Evolutionary conservation across 2,113 vertebrate species (phyloP), one percentile per base, ranked within the genome.

Genomic region (Oryzias javanicus): DNA sequence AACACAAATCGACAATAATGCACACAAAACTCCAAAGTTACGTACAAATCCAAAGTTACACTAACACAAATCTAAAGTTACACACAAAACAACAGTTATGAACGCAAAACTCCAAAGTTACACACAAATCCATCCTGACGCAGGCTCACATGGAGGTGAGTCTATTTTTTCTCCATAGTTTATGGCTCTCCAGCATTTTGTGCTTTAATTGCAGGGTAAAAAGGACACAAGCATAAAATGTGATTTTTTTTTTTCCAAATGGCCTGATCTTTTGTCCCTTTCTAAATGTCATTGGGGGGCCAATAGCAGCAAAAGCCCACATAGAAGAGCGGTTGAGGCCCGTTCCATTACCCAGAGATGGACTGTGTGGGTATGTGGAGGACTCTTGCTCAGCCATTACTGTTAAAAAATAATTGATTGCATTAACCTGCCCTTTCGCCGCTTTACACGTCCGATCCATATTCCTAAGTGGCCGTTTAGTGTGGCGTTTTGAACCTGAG

Each of bases 401-500:
- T 73, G 82, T 80, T 82, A 72, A 81, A 85, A 85, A 81, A 80
- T 64, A 86, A 86, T 84, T 81, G 84, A 89, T 88, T 80, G 82
- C 81, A 80, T 89, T 85, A 84, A 88, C 75, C 81, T 83, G 83
- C 58, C 85, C 82, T 80, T 88, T 86, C 72, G 80, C 80, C 75
- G 55, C 78, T 86, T 81, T 80, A 82, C 79, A 76, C 27, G 81
- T 78, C 73, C 47, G 48, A 82, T 88, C 82, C 82, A 90, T 88
- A 84, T 68, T 83, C 69, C 78, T 85, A 83, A 89, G 85, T 84
- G 85, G 80, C 64, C 59, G 49, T 64, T 70, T 48, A 58, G 83
- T 51, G 68, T 35, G 8, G 58, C 60, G 76, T 59, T 85, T 35
- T 74, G 78, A 72, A 86, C 81, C 88, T 76, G 15, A 78, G 69